Percentiles rank a stretch among this genome's conserved stretches.
These are phyloP conservation scores for Aplysina aerophoba DNA, from an alignment of 37 sponge, comb jelly and placozoan species.

Conservation along the genomic window DNA sequence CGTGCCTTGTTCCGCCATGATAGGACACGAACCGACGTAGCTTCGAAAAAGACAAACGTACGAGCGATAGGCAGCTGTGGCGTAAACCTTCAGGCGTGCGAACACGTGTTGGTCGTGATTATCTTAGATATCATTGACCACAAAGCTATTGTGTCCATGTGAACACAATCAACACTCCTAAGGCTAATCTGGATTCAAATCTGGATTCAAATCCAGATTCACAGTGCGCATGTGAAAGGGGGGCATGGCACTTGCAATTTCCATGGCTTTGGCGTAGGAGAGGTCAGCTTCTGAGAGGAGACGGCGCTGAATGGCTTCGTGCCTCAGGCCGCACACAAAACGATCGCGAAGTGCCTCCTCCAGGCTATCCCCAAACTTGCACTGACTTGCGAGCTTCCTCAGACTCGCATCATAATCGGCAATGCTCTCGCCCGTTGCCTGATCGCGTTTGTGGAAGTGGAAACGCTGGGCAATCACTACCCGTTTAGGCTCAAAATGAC, in stretches of 20 bases:
- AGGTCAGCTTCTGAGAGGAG: conserved; percentile 37
- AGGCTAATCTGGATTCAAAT: too few species aligned
- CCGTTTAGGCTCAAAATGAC: conserved; percentile 36
- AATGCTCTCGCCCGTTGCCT: conserved; percentile 17
- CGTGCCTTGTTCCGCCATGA: too few species aligned
- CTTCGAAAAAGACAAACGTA: too few species aligned
- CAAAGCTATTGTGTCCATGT: too few species aligned
- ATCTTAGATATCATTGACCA: too few species aligned
- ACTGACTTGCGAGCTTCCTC: conserved; percentile 28
- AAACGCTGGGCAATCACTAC: conserved; percentile 46
- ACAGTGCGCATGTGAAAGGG: too few species aligned
- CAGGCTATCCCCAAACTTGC: conserved; percentile 27
- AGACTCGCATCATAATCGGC: conserved; percentile 26
- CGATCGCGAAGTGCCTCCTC: conserved; percentile 38
- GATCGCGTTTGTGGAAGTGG: conserved; percentile 43
- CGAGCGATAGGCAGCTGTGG: too few species aligned
- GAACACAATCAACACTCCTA: too few species aligned
- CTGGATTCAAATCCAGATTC: too few species aligned
- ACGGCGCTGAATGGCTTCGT: conserved; percentile 22
- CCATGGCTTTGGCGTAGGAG: conserved; percentile 28
- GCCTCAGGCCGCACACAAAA: conserved; percentile 42
- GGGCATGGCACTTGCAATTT: conserved; percentile 32
- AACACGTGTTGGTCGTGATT: too few species aligned
- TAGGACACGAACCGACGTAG: too few species aligned
- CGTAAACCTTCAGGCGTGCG: too few species aligned